Evolutionary conservation across 2,113 vertebrate species (phyloP).

Genomic region (Bothrops jararaca): DNA sequence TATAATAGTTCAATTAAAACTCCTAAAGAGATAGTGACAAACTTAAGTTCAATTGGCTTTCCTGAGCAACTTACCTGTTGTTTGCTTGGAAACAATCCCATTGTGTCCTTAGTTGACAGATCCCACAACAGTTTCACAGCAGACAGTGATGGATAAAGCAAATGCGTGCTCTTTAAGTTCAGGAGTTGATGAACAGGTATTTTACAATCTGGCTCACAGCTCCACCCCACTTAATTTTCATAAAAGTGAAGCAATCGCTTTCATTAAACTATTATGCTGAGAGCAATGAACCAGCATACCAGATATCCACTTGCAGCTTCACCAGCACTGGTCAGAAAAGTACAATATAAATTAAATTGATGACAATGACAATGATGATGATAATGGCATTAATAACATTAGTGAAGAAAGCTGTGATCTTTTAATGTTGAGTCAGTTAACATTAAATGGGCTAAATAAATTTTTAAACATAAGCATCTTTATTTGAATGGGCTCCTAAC

Average conservation of each 20-base stretch:
- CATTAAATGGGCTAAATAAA: not conserved
- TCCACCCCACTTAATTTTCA: constrained; percentile 42
- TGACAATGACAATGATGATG: not conserved
- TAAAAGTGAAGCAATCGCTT: constrained; percentile 49
- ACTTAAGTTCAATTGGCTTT: not conserved
- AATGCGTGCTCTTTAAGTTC: constrained; percentile 42
- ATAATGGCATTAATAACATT: not conserved
- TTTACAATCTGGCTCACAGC: constrained; percentile 67
- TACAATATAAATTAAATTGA: not conserved
- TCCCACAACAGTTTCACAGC: not conserved
- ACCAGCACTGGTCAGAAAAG: not conserved
- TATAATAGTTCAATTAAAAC: not conserved
- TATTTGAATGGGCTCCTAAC: not conserved
- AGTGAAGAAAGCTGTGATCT: not conserved
- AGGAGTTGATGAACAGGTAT: constrained; percentile 46
- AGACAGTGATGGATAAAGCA: constrained; percentile 1
- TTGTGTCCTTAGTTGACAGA: not conserved
- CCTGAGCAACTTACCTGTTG: constrained; percentile 48
- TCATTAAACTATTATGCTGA: constrained; percentile 3
- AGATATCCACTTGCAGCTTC: not conserved
- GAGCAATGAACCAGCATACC: accelerated
- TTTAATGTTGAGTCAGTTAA: not conserved
- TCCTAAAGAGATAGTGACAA: not conserved
- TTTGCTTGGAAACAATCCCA: constrained; percentile 61
- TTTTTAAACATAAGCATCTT: not conserved